Base-by-base conservation (phyloP, 2,888 invertebrate species). In the Nemapogon koenigi region DNA sequence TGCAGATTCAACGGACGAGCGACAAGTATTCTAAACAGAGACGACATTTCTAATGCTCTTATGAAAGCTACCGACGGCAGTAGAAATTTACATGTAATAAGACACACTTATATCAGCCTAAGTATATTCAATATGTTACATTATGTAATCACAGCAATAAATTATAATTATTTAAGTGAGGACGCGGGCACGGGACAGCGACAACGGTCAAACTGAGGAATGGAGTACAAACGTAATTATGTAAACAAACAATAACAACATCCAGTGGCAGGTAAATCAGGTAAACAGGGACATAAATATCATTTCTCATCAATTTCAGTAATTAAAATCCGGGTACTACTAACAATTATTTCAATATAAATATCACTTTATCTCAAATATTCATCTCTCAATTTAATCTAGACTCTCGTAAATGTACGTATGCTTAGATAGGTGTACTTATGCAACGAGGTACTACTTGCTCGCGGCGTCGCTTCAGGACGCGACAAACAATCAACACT, bases 71-170 rank as follows among this genome's bases (percentile, higher is more conserved):
- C 57, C 50, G 52, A 49, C 52, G 53, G 57, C 51, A 53, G 59
- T 57, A 57, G 55, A 55, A 49, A 51, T 48, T 55, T 59, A 50
- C 53, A 46, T 55, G 49, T 54, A 59, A 58, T 58, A 61, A 62
- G 60, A 62, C 60, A 58, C 60, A 59, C 62, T 59, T 59, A 61
- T 54, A 46, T 59, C 59, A 61, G 58, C 59, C 62, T 64, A 64
- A 53, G 51, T 54, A 59, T 60, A 56, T 62, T 62, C 59, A 71
- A 69, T 62, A 62, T 62, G 62, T 65, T 62, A 70, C 67, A 70
- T n/a, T 64, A 68, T 70, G 68, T 73, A 73, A 76, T 76, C 72
- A 76, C 73, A 75, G 72, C 68, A 67, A 65, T 69, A 70, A 75
- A 75, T 71, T 68, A 73, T 65, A 69, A 61, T 64, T 58, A 68